Conservation (phyloP, 1,140 invertebrate species). For the Pygmarrhopalites habei region DNA sequence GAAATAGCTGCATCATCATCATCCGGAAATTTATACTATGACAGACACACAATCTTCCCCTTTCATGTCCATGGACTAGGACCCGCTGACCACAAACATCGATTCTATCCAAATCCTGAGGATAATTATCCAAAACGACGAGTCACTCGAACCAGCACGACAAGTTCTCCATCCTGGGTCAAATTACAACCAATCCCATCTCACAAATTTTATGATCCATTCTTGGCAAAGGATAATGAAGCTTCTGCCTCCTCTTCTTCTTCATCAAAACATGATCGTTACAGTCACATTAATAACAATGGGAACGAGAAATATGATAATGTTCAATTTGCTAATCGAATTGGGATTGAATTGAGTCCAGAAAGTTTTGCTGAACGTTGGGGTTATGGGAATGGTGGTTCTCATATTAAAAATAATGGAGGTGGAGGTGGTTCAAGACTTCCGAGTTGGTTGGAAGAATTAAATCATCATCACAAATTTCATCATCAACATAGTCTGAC, state of each 20-base stretch:
- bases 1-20: neutral
- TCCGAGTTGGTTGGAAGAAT: conserved; percentile 35
- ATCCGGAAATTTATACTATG: no score
- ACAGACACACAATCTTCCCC: neutral
- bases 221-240: neutral
- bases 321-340: conserved; percentile 24
- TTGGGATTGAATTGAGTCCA: conserved; percentile 32
- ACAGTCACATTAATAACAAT: neutral
- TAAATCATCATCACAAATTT: conserved; percentile 22
- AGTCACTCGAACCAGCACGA: conserved; percentile 17
- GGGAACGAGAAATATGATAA: neutral
- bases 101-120: neutral
- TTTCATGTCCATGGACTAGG: conserved; percentile 2
- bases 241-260: neutral
- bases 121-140: conserved; percentile 2
- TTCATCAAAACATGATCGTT: no score
- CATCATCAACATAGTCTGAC: neutral
- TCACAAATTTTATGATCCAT: conserved; percentile 31
- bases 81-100: conserved; percentile 9
- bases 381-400: conserved; percentile 24
- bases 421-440: conserved; percentile 15
- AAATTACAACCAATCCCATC: conserved; percentile 27
- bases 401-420: no score
- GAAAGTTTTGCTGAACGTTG: conserved; percentile 36
- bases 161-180: conserved; percentile 27